Percentiles rank a stretch among this genome's conserved stretches.
These are phyloP conservation scores for Drosophila kohkoa DNA, from an alignment of 1,140 invertebrate genomes.

Conservation along the genomic window DNA sequence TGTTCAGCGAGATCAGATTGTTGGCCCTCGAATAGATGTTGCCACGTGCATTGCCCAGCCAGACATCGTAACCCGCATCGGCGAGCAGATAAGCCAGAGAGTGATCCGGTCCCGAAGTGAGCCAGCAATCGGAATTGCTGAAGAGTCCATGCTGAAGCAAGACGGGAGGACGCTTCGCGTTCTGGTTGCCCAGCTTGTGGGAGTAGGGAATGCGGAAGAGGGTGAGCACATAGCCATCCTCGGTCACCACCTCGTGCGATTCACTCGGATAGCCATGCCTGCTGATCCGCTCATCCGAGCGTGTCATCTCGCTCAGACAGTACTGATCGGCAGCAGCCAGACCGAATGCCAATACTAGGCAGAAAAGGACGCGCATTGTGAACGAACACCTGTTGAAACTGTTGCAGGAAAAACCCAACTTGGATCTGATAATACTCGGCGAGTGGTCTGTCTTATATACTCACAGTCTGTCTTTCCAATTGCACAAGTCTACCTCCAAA, in stretches of 20 bases:
- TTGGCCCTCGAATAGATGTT: conserved; percentile 88
- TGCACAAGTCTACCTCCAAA: neutral
- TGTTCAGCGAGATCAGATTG: conserved; percentile 81
- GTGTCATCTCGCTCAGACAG: conserved; percentile 47
- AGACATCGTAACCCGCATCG: conserved; percentile 90
- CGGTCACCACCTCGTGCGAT: conserved; percentile 54
- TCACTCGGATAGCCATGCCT: conserved; percentile 71
- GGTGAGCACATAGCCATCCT: conserved; percentile 67
- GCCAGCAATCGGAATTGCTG: conserved; percentile 74
- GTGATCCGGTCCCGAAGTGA: conserved; percentile 61
- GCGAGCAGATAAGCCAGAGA: conserved; percentile 87
- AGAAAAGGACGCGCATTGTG: conserved; percentile 46
- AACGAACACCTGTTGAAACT: conserved; percentile 2
- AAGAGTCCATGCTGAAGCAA: conserved; percentile 74
- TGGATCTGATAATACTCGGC: conserved; percentile 27
- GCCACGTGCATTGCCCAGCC: conserved; percentile 90
- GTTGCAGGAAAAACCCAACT: neutral
- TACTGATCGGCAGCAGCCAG: conserved; percentile 34
- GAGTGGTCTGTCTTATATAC: conserved; percentile 27
- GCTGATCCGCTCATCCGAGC: conserved; percentile 58
- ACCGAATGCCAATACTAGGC: conserved; percentile 42
- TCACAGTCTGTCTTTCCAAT: neutral
- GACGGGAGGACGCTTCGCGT: conserved; percentile 45
- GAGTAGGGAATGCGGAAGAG: conserved; percentile 74
- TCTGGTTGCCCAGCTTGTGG: conserved; percentile 58